Evolutionary conservation across 2,888 invertebrate genomes (phyloP).

Genomic region (Sisyra nigra): DNA sequence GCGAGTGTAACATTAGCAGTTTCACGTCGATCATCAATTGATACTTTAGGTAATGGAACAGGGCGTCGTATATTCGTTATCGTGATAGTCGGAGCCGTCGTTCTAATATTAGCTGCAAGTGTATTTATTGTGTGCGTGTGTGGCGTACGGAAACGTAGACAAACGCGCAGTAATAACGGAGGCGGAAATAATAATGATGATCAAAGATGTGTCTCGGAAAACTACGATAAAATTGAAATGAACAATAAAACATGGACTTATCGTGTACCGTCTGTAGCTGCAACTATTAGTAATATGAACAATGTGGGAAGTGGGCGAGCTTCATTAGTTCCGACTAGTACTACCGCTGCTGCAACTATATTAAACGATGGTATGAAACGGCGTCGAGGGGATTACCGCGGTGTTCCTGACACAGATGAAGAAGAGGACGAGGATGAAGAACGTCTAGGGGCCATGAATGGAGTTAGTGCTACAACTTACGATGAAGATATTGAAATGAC

Average conservation of each 20-base stretch:
- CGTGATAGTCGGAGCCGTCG: conserved; percentile 45
- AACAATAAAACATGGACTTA: conserved; percentile 32
- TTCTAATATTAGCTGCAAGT: conserved; percentile 48
- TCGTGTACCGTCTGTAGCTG: conserved; percentile 13
- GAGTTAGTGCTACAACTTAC: conserved; percentile 38
- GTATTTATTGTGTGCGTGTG: conserved; percentile 47
- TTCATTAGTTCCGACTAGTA: conserved; percentile 18
- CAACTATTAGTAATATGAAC: conserved; percentile 2
- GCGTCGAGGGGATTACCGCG: conserved; percentile 54
- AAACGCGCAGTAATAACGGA: conserved; percentile 30
- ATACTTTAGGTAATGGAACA: conserved; percentile 31
- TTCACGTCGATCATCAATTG: conserved; percentile 44
- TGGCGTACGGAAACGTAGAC: conserved; percentile 40
- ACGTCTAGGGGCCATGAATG: conserved; percentile 36
- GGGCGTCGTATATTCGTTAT: conserved; percentile 44
- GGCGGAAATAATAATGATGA: conserved; percentile 21
- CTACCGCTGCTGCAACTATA: conserved; percentile 7
- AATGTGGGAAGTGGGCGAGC: conserved; percentile 10
- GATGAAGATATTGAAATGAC: conserved; percentile 24
- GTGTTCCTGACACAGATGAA: conserved; percentile 40
- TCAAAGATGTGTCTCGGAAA: conserved; percentile 33
- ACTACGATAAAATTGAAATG: conserved; percentile 67
- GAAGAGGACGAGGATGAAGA: conserved; percentile 46
- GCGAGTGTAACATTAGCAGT: conserved; percentile 57
- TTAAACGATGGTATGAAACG: conserved; percentile 25